Evolutionary conservation across 2,888 invertebrate genomes (phyloP), one percentile per base, ranked within the genome.

Genomic region (Luffia ferchaultella): DNA sequence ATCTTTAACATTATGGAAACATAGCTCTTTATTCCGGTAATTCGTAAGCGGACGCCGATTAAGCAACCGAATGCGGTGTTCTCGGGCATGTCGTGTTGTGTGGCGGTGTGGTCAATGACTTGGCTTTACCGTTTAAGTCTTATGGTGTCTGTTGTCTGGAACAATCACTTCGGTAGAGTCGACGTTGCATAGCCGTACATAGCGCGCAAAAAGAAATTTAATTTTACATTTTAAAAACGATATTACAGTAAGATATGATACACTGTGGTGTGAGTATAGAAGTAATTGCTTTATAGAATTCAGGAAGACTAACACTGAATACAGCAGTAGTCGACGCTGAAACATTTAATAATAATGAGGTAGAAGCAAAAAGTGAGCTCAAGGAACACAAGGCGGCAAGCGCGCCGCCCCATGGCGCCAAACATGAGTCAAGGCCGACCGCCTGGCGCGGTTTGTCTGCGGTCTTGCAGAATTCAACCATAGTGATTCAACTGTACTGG

Each of bases 101-200:
- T 30, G 30, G 30, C 12, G 30, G 30, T 53, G 58, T 76, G 77
- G 75, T 72, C 76, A 70, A 64, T 72, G 75, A 73, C 76, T 72
- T 65, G 53, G 57, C 58, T 70, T 63, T 76, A 74, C 76, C 73
- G 76, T 74, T 75, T 59, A 56, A 53, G 61, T 54, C 55, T 49
- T 45, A 30, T 18, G 40, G 44, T 18, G 42, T 2, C 16, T 12
- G 30, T 30, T 30, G 30, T 3, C 30, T 30, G 30, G 30, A 30
- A 30, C 30, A 12, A 30, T 30, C n/a, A n/a, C n/a, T n/a, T n/a
- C n/a, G n/a, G n/a, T n/a, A n/a, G n/a, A n/a, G n/a, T n/a, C n/a
- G n/a, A n/a, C n/a, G n/a, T n/a, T n/a, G n/a, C n/a, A n/a, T n/a
- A n/a, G n/a, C n/a, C n/a, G n/a, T n/a, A n/a, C n/a, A n/a, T n/a